These are phyloP conservation scores for Galaxea fascicularis DNA, from an alignment of 92 coral and sea anemone genomes.

Conservation along the genomic window DNA sequence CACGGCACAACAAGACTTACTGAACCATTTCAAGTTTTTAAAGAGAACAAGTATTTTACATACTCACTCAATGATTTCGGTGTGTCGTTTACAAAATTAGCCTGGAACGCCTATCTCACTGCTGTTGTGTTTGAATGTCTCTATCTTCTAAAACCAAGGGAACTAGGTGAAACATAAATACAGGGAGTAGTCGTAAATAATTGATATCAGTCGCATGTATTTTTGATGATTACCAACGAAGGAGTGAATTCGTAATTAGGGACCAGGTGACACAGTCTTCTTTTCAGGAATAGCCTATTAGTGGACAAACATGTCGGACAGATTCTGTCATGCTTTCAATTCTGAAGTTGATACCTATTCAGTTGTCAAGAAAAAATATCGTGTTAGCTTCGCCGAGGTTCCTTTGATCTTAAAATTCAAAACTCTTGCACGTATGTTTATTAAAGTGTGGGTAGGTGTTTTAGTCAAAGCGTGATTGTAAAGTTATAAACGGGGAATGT, in stretches of 20 bases:
- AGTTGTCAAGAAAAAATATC: neutral
- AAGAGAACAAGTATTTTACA: neutral
- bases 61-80: neutral
- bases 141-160: neutral
- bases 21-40: neutral
- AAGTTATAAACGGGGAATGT: no score
- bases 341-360: constrained; percentile 11
- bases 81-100: neutral
- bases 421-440: no score
- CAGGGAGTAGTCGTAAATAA: constrained; percentile 27
- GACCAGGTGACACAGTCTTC: constrained; percentile 23
- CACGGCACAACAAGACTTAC: neutral
- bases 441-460: no score
- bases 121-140: neutral
- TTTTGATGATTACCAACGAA: constrained; percentile 20
- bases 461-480: no score
- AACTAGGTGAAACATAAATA: constrained; percentile 26
- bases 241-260: constrained; percentile 40
- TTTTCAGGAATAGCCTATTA: neutral
- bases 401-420: neutral
- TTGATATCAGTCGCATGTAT: constrained; percentile 40
- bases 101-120: neutral
- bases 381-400: neutral
- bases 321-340: constrained; percentile 10
- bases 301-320: neutral